Percentiles rank a stretch among this genome's conserved stretches.
These are phyloP conservation scores for Petrocephalus schoutedeni DNA, from an alignment of 2,797 vertebrate species.

Conservation along the genomic window DNA sequence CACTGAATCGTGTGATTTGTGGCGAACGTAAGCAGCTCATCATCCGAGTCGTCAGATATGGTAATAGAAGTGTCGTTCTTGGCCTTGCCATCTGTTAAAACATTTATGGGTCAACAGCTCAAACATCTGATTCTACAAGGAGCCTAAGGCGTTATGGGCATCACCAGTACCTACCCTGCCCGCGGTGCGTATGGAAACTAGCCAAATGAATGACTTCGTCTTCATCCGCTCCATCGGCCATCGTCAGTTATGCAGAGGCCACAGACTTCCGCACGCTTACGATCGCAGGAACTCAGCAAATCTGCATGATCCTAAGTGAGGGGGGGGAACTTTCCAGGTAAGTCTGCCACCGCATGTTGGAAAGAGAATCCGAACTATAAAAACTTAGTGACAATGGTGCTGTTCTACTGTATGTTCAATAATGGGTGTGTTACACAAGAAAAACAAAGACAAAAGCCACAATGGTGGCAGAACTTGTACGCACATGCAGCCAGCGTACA, in stretches of 20 bases:
- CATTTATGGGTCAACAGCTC: not conserved
- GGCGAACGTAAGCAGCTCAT: conserved; percentile 55
- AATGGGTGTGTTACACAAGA: not conserved
- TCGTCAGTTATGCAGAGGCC: conserved; percentile 57
- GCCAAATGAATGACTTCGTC: conserved; percentile 81
- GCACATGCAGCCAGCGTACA: not conserved
- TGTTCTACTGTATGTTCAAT: not conserved
- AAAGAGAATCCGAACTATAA: not conserved
- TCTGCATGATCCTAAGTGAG: conserved; percentile 35
- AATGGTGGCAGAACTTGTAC: not conserved
- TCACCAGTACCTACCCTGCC: conserved; percentile 64
- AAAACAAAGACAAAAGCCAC: not conserved
- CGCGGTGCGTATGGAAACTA: conserved; percentile 76
- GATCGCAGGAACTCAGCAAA: conserved; percentile 37
- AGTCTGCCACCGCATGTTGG: not conserved
- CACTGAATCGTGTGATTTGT: conserved; percentile 57
- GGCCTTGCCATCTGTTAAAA: conserved; percentile 34
- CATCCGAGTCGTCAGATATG: conserved; percentile 87
- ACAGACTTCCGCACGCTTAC: conserved; percentile 40
- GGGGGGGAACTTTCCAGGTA: conserved; percentile 20
- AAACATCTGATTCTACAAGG: not conserved
- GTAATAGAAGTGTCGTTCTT: conserved; percentile 53
- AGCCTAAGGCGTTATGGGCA: not conserved
- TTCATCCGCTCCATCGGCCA: conserved; percentile 78
- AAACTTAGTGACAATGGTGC: not conserved